These are phyloP conservation scores for Clupea harengus DNA, from an alignment of 2,113 vertebrate genomes.

Conservation along the genomic window DNA sequence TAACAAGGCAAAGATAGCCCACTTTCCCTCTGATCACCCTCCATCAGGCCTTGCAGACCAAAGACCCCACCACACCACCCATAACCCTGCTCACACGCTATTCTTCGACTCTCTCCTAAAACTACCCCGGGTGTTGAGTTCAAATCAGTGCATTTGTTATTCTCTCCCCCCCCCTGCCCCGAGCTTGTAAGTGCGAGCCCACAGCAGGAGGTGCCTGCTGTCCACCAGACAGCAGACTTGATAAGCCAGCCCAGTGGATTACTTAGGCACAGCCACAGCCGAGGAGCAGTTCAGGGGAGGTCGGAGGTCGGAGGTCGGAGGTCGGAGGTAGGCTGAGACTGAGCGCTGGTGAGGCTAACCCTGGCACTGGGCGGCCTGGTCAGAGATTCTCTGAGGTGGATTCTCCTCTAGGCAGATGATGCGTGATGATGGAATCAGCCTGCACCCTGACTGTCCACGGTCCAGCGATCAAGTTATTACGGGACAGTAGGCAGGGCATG, in stretches of 20 bases:
- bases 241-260: not conserved
- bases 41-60: not conserved
- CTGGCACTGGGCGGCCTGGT: not conserved
- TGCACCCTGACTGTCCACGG: not conserved
- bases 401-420: not conserved
- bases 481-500: too few relatives aligned
- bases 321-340: not conserved
- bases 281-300: not conserved
- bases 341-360: not conserved
- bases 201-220: not conserved
- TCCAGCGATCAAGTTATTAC: too few relatives aligned
- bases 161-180: not conserved
- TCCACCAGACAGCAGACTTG: not conserved
- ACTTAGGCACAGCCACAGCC: not conserved
- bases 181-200: not conserved
- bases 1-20: not conserved
- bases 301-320: not conserved
- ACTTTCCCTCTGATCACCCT: not conserved
- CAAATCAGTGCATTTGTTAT: not conserved
- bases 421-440: not conserved
- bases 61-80: not conserved
- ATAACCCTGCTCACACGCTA: not conserved
- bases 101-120: not conserved
- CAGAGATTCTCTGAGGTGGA: not conserved
- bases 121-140: not conserved